Evolutionary conservation across 1,140 invertebrate genomes (phyloP).

Genomic region (Helicorthomorpha holstii): DNA sequence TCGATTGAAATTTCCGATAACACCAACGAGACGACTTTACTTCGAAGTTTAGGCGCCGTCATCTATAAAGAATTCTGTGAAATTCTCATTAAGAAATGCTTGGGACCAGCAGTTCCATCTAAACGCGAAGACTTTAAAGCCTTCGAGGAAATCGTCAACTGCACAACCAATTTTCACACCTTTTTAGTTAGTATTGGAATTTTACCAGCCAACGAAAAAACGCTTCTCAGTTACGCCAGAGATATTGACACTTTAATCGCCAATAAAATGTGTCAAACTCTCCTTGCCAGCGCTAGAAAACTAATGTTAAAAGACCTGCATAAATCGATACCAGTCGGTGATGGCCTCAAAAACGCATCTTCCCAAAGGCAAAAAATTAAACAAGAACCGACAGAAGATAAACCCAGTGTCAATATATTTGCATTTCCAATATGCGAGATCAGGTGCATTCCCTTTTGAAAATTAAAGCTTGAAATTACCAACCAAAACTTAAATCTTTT

Average conservation of each 20-base stretch:
- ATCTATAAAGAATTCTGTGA: constrained; percentile 43
- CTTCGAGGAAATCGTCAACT: constrained; percentile 41
- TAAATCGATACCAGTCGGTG: constrained; percentile 31
- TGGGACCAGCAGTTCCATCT: constrained; percentile 53
- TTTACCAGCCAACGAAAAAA: constrained; percentile 25
- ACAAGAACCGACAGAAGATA: not conserved
- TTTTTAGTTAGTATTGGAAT: constrained; percentile 31
- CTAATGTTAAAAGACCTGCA: constrained; percentile 69
- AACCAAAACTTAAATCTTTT: not conserved
- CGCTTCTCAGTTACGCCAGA: constrained; percentile 45
- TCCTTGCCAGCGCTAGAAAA: constrained; percentile 44
- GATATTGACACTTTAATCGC: constrained; percentile 63
- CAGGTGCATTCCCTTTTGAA: constrained; percentile 26
- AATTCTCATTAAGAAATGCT: constrained; percentile 49
- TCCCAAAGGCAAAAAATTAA: too few species aligned
- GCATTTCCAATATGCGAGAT: constrained; percentile 41
- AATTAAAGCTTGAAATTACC: not conserved
- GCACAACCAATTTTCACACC: constrained; percentile 46
- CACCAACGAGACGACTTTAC: constrained; percentile 31
- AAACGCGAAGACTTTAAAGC: constrained; percentile 46
- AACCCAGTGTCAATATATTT: constrained; percentile 9
- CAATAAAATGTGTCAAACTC: constrained; percentile 54
- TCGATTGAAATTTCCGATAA: constrained; percentile 26
- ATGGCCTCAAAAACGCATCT: too few species aligned
- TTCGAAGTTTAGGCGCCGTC: constrained; percentile 40